Conservation (phyloP, 1,140 invertebrate species). For the Euborellia annulipes region DNA sequence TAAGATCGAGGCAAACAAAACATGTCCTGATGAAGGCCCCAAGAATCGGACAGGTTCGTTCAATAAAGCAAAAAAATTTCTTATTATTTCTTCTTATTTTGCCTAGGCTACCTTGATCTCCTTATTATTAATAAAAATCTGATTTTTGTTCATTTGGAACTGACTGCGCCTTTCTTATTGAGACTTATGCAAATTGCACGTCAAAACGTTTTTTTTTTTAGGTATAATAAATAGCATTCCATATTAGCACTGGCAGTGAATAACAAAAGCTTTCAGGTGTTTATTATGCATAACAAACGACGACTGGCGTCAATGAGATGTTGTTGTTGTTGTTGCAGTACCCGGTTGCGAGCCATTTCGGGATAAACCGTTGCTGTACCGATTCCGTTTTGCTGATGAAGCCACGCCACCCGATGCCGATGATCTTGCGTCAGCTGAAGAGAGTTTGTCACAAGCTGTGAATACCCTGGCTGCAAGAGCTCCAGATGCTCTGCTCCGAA, state of each 20-base stretch:
- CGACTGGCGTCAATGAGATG: background rate
- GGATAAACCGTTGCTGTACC: conserved; percentile 70
- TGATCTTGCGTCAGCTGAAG: conserved; percentile 43
- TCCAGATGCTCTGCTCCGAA: conserved; percentile 59
- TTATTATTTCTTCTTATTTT: too few relatives aligned
- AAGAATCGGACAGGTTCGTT: too few relatives aligned
- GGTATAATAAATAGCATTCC: conserved; percentile 2
- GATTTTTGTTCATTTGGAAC: too few relatives aligned
- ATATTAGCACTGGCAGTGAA: background rate
- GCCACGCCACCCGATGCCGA: conserved; percentile 32
- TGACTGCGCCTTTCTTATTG: background rate
- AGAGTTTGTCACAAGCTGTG: conserved; percentile 49
- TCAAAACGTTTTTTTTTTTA: conserved; percentile 5
- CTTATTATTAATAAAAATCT: too few relatives aligned
- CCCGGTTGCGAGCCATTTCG: conserved; percentile 65
- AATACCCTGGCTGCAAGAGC: conserved; percentile 47
- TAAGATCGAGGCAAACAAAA: too few relatives aligned
- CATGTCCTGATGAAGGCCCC: too few relatives aligned
- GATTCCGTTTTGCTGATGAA: conserved; percentile 55
- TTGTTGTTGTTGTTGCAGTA: conserved; percentile 31
- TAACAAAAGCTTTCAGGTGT: background rate
- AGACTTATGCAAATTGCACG: background rate
- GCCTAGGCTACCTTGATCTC: too few relatives aligned
- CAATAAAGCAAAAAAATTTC: too few relatives aligned
- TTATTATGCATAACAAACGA: background rate